Evolutionary conservation across 2,888 invertebrate genomes (phyloP).

Genomic region (Lasioglossum calceatum): DNA sequence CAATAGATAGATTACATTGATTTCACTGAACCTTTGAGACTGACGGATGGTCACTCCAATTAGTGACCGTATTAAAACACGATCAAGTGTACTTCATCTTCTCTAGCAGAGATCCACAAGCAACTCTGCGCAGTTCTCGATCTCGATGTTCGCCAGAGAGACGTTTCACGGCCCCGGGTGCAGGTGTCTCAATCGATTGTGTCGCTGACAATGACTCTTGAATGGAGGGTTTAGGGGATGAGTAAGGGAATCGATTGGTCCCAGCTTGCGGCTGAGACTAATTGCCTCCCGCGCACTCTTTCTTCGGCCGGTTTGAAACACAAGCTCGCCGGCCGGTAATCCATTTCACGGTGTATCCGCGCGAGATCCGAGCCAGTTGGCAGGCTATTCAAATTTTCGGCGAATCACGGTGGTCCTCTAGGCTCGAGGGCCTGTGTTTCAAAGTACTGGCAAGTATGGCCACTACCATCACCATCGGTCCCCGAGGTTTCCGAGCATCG

Average conservation of each 20-base stretch:
- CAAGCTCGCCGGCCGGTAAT: conserved; percentile 18
- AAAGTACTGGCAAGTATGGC: background rate
- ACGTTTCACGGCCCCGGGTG: background rate
- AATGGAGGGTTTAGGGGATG: background rate
- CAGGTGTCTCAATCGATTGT: conserved; percentile 1
- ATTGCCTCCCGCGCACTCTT: background rate
- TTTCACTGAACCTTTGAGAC: background rate
- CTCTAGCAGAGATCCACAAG: background rate
- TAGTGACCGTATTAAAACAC: background rate
- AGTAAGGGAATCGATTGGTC: background rate
- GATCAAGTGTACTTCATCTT: too few relatives aligned
- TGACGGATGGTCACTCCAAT: background rate
- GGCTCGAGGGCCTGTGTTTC: conserved; percentile 1
- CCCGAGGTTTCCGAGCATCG: background rate
- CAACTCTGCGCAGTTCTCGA: background rate
- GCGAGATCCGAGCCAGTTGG: conserved; percentile 1
- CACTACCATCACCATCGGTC: background rate
- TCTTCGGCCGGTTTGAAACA: background rate
- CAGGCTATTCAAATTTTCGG: conserved; percentile 51
- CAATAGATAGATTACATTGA: background rate
- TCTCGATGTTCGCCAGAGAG: background rate
- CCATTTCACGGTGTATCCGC: conserved; percentile 42
- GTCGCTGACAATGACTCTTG: background rate
- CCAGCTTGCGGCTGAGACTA: background rate
- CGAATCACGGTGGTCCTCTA: conserved; percentile 54